These are phyloP conservation scores for Busseola fusca DNA, from an alignment of 2,888 invertebrate genomes.

Conservation along the genomic window DNA sequence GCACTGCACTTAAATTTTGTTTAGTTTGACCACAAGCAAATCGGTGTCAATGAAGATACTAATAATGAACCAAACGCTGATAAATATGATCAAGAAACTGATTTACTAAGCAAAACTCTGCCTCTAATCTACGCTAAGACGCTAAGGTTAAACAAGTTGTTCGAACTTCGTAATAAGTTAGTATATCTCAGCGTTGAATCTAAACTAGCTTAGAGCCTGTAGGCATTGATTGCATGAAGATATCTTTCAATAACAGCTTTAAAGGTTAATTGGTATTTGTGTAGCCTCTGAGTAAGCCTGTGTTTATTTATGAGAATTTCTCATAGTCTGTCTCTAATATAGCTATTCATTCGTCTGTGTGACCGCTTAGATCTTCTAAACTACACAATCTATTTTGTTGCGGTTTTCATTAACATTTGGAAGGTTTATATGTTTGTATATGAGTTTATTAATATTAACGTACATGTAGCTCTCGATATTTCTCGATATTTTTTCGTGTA, in stretches of 20 bases:
- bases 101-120: not conserved
- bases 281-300: not conserved
- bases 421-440: not conserved
- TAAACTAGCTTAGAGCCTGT: conserved; percentile 29
- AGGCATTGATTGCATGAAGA: conserved; percentile 16
- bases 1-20: no score
- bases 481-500: not conserved
- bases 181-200: conserved; percentile 25
- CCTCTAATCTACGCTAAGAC: not conserved
- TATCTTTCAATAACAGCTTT: conserved; percentile 32
- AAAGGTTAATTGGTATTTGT: conserved; percentile 42
- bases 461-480: not conserved
- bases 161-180: conserved; percentile 20
- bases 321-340: not conserved
- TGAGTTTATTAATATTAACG: not conserved
- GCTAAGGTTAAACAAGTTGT: conserved; percentile 12
- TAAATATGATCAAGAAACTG: not conserved
- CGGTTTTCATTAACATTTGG: not conserved
- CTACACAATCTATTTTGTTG: not conserved
- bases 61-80: not conserved
- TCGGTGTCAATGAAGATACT: not conserved
- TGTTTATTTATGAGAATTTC: conserved; percentile 25
- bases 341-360: not conserved
- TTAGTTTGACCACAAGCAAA: no score
- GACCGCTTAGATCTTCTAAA: not conserved